Conservation (phyloP, 2,797 vertebrate genomes). For the Poeciliopsis paucimaculata region DNA sequence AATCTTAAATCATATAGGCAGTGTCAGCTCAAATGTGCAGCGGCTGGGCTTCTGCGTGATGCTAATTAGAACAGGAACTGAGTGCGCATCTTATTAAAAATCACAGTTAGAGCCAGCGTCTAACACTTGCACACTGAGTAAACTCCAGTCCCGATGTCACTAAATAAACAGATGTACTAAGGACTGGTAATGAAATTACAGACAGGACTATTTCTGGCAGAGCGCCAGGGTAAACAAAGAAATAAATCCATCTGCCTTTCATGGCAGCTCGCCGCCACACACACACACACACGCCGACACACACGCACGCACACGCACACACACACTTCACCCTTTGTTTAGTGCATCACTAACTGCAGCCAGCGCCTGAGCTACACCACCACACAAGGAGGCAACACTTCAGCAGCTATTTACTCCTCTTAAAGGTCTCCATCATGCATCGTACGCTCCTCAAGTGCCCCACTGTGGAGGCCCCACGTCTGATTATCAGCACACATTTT, state of each 20-base stretch:
- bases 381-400: constrained; percentile 37
- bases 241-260: constrained; percentile 41
- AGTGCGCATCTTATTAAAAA: constrained; percentile 72
- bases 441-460: constrained; percentile 21
- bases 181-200: constrained; percentile 58
- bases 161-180: constrained; percentile 59
- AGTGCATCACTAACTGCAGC: constrained; percentile 41
- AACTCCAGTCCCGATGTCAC: constrained; percentile 48
- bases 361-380: constrained; percentile 41
- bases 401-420: constrained; percentile 51
- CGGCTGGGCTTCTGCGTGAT: constrained; percentile 49
- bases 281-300: background rate
- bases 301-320: background rate
- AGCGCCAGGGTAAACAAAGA: constrained; percentile 48
- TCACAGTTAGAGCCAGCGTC: constrained; percentile 42
- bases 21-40: constrained; percentile 66
- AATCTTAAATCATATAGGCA: constrained; percentile 74
- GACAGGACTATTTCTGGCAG: constrained; percentile 54
- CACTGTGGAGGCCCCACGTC: constrained; percentile 21
- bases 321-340: constrained; percentile 37
- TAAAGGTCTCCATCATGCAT: constrained; percentile 56
- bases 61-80: constrained; percentile 70
- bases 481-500: constrained; percentile 46
- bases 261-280: constrained; percentile 1
- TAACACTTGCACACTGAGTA: constrained; percentile 37